Evolutionary conservation across 1,140 invertebrate genomes (phyloP).

Genomic region (Drosophila ficusphila): DNA sequence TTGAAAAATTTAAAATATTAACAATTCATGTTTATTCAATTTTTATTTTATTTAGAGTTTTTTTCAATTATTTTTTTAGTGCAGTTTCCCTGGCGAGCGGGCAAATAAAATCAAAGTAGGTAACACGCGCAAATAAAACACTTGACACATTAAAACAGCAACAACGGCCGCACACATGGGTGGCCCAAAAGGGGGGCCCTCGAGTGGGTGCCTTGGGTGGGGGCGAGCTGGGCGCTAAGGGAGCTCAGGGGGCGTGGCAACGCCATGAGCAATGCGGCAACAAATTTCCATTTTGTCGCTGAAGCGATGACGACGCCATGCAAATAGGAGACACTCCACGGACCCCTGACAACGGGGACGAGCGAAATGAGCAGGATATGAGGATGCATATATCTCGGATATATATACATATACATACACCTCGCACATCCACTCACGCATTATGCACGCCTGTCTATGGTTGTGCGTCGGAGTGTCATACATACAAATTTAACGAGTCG

Average conservation of each 20-base stretch:
- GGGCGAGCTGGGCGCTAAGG: not conserved
- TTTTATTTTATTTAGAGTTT: not conserved
- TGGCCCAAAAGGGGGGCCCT: conserved; percentile 4
- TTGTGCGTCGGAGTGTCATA: conserved; percentile 62
- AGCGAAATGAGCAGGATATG: conserved; percentile 59
- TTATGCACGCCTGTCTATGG: conserved; percentile 28
- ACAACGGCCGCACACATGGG: conserved; percentile 57
- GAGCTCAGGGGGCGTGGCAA: conserved; percentile 8
- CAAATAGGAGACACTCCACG: conserved; percentile 75
- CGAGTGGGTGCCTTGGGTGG: not conserved
- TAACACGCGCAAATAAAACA: conserved; percentile 82
- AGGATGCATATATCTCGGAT: conserved; percentile 33
- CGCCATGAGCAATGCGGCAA: conserved; percentile 71
- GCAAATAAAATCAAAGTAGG: conserved; percentile 82
- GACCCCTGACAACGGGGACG: conserved; percentile 24
- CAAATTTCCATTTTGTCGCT: conserved; percentile 79
- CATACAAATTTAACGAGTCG: conserved; percentile 83
- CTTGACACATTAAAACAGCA: conserved; percentile 80
- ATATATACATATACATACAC: not conserved
- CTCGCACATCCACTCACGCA: conserved; percentile 27
- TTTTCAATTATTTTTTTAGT: not conserved
- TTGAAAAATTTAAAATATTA: not conserved
- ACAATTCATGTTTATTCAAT: not conserved
- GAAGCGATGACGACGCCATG: conserved; percentile 54
- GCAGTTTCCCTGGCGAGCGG: conserved; percentile 37